phyloP scores from a whole-genome alignment of 2,797 vertebrate genomes.

The Onychomys torridus region DNA sequence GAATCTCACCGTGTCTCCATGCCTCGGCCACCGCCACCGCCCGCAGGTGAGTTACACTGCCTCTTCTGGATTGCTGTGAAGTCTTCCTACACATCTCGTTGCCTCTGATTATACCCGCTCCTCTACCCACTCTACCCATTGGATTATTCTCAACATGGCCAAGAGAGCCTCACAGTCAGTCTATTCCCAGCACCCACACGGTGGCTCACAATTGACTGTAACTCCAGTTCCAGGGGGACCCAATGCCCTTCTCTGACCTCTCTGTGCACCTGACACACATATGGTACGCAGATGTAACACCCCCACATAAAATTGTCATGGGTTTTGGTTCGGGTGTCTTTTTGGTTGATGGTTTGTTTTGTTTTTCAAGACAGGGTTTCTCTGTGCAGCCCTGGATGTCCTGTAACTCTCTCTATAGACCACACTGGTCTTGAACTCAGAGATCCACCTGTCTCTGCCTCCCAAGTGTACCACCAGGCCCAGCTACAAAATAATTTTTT shows the following conservation, averaged over 20 bases:
- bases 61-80: neutral
- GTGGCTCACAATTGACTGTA: neutral
- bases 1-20: conserved; percentile 14
- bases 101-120: neutral
- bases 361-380: too few species aligned
- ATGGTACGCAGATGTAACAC: too few species aligned
- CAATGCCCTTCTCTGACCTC: neutral
- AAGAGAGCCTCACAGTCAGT: neutral
- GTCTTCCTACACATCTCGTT: neutral
- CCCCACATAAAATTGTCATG: too few species aligned
- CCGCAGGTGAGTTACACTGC: neutral
- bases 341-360: too few species aligned
- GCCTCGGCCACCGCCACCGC: neutral
- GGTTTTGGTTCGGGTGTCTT: too few species aligned
- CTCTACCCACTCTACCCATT: neutral
- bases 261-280: too few species aligned
- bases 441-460: neutral
- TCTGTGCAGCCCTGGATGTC: too few species aligned
- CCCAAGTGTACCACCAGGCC: neutral
- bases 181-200: neutral
- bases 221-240: neutral
- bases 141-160: conserved; percentile 3
- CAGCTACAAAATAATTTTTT: too few species aligned
- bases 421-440: too few species aligned
- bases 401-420: too few species aligned